These are phyloP conservation scores for Notamacropus eugenii DNA, from an alignment of 2,797 vertebrate species.

Conservation along the genomic window DNA sequence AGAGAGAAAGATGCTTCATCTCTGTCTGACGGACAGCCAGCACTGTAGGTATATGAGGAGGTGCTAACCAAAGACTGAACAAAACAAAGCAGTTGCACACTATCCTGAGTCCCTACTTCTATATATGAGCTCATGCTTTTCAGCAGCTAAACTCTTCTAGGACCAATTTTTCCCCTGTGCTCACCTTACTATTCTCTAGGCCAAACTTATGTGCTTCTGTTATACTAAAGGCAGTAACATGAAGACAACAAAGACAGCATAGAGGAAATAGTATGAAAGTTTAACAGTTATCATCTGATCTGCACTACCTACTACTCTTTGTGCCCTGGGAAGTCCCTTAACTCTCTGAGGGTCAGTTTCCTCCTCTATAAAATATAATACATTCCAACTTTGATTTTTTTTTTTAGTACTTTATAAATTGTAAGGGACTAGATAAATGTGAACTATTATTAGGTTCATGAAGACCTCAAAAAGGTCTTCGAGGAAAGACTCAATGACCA, in stretches of 20 bases:
- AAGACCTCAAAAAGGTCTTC: not conserved
- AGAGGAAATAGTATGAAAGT: not conserved
- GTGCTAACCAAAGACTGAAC: not conserved
- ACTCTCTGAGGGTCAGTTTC: not conserved
- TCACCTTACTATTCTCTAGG: not conserved
- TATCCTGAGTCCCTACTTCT: not conserved
- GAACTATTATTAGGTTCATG: not conserved
- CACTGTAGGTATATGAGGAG: not conserved
- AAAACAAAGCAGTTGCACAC: not conserved
- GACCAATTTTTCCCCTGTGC: not conserved
- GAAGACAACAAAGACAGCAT: not conserved
- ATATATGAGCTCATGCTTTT: not conserved
- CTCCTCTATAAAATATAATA: not conserved
- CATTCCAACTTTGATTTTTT: not conserved
- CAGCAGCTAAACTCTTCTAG: not conserved
- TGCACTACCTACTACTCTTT: not conserved
- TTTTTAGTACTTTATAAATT: not conserved
- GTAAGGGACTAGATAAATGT: not conserved
- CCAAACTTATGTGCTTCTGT: not conserved
- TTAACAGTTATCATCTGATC: not conserved
- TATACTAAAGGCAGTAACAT: not conserved
- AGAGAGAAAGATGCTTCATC: not conserved
- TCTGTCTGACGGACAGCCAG: not conserved
- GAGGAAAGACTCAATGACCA: not conserved
- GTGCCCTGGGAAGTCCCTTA: not conserved